Percentiles rank a stretch among this genome's conserved stretches.
Conservation (phyloP, 2,113 vertebrate genomes). For the Tauraco erythrolophus region DNA sequence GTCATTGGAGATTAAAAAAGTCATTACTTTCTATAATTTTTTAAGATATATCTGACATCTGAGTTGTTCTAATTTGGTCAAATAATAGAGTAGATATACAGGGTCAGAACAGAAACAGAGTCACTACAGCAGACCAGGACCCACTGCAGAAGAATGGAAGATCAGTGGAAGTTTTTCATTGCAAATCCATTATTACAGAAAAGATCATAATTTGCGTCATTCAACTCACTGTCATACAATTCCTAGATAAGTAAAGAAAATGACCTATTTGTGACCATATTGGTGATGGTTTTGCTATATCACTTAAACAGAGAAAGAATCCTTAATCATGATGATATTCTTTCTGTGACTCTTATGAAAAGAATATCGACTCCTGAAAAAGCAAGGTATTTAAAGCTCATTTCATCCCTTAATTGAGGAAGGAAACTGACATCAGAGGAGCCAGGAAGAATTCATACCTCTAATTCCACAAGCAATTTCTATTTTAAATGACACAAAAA, state of each 20-base stretch:
- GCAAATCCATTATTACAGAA: background rate
- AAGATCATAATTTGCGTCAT: background rate
- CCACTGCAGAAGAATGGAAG: background rate
- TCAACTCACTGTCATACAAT: background rate
- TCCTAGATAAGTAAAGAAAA: background rate
- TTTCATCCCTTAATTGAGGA: background rate
- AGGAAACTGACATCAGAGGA: background rate
- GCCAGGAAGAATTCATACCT: background rate
- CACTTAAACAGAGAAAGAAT: background rate
- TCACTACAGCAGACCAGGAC: background rate
- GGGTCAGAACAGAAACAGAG: background rate
- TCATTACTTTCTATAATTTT: background rate
- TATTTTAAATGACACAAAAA: background rate
- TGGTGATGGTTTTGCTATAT: background rate
- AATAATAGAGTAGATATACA: background rate
- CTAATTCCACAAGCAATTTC: background rate
- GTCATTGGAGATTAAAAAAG: background rate
- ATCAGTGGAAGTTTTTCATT: background rate
- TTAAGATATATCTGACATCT: background rate
- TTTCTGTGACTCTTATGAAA: background rate
- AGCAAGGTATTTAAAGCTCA: background rate
- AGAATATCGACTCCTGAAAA: background rate
- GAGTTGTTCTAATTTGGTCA: background rate
- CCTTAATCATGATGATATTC: background rate
- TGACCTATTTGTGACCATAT: background rate